phyloP scores from a whole-genome alignment of 64 coral and sea anemone genomes.

The Pachyseris speciosa region DNA sequence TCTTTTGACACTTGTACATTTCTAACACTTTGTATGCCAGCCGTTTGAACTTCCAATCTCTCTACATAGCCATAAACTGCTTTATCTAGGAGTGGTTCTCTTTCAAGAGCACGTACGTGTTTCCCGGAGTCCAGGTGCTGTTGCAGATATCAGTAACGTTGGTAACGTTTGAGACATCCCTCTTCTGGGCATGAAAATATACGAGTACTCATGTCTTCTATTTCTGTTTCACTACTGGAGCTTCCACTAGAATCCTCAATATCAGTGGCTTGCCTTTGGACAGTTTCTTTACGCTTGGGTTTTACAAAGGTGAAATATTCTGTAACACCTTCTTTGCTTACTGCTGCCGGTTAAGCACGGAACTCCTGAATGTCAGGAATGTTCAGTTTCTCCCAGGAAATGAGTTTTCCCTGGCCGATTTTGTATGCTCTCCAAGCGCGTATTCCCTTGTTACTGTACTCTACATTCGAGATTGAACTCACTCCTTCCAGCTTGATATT shows the following conservation, averaged over 20 bases:
- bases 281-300: neutral
- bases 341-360: conserved; percentile 7
- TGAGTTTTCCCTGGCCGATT: neutral
- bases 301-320: neutral
- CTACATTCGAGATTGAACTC: conserved; percentile 11
- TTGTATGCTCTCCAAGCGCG: conserved; percentile 3
- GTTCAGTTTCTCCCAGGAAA: neutral
- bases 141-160: conserved; percentile 20
- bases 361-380: neutral
- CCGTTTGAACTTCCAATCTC: conserved; percentile 27
- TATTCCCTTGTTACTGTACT: neutral
- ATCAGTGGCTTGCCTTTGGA: neutral
- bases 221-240: neutral
- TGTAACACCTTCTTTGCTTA: neutral
- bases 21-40: neutral
- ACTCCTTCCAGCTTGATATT: conserved; percentile 12
- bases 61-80: conserved; percentile 41
- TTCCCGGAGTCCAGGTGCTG: conserved; percentile 36
- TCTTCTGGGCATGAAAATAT: neutral
- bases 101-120: conserved; percentile 22
- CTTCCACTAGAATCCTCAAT: neutral
- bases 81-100: conserved; percentile 29
- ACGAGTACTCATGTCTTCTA: neutral
- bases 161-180: neutral
- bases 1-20: neutral